Conservation (phyloP, 2,888 invertebrate species). For the Torymus tubicola region DNA sequence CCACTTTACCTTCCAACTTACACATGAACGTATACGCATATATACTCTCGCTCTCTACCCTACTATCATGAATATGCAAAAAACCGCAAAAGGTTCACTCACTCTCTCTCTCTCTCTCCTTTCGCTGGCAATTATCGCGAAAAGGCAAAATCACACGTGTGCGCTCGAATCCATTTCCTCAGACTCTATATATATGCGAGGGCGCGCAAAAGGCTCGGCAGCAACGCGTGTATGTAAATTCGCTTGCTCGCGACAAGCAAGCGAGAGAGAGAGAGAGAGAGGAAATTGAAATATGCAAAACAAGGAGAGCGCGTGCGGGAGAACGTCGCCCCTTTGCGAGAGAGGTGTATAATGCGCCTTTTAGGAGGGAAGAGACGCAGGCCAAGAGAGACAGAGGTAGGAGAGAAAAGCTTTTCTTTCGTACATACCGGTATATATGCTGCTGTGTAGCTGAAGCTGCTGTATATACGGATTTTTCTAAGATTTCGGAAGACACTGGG, state of each 20-base stretch:
- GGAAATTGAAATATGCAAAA: constrained; percentile 58
- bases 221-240: constrained; percentile 44
- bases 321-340: constrained; percentile 6
- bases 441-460: neutral
- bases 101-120: neutral
- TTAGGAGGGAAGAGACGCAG: constrained; percentile 29
- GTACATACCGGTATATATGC: neutral
- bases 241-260: constrained; percentile 3
- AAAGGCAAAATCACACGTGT: constrained; percentile 42
- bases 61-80: constrained; percentile 23
- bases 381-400: constrained; percentile 2
- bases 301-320: neutral
- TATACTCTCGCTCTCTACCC: neutral
- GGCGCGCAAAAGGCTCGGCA: too few relatives aligned
- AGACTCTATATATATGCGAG: too few relatives aligned
- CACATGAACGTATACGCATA: too few relatives aligned
- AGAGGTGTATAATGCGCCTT: constrained; percentile 51
- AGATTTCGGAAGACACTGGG: too few relatives aligned
- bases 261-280: neutral
- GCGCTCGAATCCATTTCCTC: too few relatives aligned
- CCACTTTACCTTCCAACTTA: too few relatives aligned
- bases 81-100: neutral
- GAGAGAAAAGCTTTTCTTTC: neutral
- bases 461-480: too few relatives aligned
- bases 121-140: constrained; percentile 36